phyloP scores from a whole-genome alignment of 2,113 vertebrate genomes.

The Notarius quadriscutis region DNA sequence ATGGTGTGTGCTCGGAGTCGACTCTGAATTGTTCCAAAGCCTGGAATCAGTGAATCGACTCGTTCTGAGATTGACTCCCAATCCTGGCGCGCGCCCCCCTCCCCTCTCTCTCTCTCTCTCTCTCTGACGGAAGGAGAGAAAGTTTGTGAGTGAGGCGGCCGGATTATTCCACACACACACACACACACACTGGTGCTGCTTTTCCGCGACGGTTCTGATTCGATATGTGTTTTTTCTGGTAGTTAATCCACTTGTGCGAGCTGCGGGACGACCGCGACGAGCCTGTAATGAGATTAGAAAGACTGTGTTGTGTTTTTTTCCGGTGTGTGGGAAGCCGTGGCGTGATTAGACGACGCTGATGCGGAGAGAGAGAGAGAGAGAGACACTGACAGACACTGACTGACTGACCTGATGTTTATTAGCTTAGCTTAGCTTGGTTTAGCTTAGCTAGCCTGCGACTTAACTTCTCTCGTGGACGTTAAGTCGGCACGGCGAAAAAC shows the following conservation, averaged over 20 bases:
- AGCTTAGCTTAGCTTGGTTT: constrained; percentile 23
- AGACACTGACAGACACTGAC: no score
- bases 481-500: background rate
- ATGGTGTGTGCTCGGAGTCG: background rate
- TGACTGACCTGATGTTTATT: constrained; percentile 32
- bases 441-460: constrained; percentile 27
- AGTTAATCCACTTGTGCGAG: background rate
- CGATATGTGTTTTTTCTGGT: background rate
- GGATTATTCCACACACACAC: constrained; percentile 49
- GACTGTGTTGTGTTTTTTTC: background rate
- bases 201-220: background rate
- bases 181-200: background rate
- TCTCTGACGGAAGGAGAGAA: constrained; percentile 46
- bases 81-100: background rate
- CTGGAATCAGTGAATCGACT: background rate
- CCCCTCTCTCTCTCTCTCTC: background rate
- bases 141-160: constrained; percentile 47
- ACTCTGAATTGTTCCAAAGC: background rate
- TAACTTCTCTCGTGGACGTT: background rate
- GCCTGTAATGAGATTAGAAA: constrained; percentile 12
- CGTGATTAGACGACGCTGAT: constrained; percentile 40
- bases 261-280: background rate
- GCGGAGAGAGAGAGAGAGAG: background rate
- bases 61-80: background rate
- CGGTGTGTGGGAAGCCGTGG: constrained; percentile 49